Conservation (phyloP, 2,113 vertebrate genomes). For the Vicugna pacos region DNA sequence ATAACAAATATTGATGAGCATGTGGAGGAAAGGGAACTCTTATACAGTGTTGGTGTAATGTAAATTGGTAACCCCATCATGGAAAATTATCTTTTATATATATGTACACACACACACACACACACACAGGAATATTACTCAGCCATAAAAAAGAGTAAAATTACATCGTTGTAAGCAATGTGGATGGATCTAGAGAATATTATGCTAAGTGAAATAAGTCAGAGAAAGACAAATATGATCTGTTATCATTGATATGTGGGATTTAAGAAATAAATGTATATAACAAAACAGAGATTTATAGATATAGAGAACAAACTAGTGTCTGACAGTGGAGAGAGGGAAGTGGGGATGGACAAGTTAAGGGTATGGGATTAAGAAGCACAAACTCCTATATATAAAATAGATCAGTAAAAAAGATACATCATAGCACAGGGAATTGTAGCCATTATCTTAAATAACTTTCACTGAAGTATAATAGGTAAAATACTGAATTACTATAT, state of each 20-base stretch:
- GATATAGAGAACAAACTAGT: not conserved
- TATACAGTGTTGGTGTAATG: not conserved
- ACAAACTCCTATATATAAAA: not conserved
- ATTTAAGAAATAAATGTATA: not conserved
- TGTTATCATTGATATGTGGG: not conserved
- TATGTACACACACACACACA: not conserved
- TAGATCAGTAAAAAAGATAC: not conserved
- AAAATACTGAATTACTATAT: not conserved
- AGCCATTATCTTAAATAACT: not conserved
- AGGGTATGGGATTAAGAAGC: not conserved
- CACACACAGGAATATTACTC: not conserved
- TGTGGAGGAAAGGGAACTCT: not conserved
- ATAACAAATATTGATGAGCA: not conserved
- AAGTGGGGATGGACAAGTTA: not conserved
- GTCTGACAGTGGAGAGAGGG: not conserved
- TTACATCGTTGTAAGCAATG: not conserved
- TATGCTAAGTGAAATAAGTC: not conserved
- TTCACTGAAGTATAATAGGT: not conserved
- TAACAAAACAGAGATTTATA: too few species aligned
- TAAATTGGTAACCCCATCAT: not conserved
- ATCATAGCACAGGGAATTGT: not conserved
- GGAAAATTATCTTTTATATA: not conserved
- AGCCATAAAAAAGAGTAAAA: not conserved
- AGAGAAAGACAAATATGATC: not conserved
- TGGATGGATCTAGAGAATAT: not conserved